Conservation (phyloP, 1,140 invertebrate species). For the Hylaeus anthracinus region DNA sequence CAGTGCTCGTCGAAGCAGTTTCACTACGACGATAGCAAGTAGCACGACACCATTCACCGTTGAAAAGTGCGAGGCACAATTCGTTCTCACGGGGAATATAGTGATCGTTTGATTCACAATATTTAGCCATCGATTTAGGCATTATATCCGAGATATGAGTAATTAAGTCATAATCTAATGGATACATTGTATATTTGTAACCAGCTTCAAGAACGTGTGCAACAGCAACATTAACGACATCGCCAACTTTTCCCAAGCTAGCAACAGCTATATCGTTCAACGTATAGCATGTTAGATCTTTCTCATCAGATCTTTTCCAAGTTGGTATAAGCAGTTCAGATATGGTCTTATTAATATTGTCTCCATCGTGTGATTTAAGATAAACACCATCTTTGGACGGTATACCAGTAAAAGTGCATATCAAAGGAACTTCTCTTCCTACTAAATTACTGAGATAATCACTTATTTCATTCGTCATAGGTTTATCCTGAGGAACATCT, state of each 20-base stretch:
- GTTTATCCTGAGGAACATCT: slow-evolving; percentile 61
- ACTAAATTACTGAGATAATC: slow-evolving; percentile 63
- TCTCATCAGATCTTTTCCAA: slow-evolving; percentile 52
- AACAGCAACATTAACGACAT: slow-evolving; percentile 50
- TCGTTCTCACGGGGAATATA: slow-evolving; percentile 75
- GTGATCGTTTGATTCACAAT: slow-evolving; percentile 53
- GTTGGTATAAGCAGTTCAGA: slow-evolving; percentile 63
- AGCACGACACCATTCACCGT: slow-evolving; percentile 69
- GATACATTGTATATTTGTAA: slow-evolving; percentile 35
- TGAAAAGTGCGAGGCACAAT: slow-evolving; percentile 72
- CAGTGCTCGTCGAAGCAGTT: slow-evolving; percentile 24
- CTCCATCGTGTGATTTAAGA: slow-evolving; percentile 54
- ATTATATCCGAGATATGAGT: slow-evolving; percentile 60
- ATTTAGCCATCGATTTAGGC: slow-evolving; percentile 62
- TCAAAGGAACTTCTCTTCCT: slow-evolving; percentile 56
- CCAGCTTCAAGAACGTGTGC: slow-evolving; percentile 18
- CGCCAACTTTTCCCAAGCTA: slow-evolving; percentile 68
- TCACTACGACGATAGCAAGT: slow-evolving; percentile 55
- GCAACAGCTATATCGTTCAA: slow-evolving; percentile 47
- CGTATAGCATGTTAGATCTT: slow-evolving; percentile 62
- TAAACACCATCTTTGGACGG: slow-evolving; percentile 63
- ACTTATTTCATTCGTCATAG: slow-evolving; percentile 66
- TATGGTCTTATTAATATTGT: slow-evolving; percentile 69
- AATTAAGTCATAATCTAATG: slow-evolving; percentile 59
- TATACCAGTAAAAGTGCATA: slow-evolving; percentile 60